Conservation (phyloP, 2,113 vertebrate species). For the Stercorarius parasiticus region DNA sequence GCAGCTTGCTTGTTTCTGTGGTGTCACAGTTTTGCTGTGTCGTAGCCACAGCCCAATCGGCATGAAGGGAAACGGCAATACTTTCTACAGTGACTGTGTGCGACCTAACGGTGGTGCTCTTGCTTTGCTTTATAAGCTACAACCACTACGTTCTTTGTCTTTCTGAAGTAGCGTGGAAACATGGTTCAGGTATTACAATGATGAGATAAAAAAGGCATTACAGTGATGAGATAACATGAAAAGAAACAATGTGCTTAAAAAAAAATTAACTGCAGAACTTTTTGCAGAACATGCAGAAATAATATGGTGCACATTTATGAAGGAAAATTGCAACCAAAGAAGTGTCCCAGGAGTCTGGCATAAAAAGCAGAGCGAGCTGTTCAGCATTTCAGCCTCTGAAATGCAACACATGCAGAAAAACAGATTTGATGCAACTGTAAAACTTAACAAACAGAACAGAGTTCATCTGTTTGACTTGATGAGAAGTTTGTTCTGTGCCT, state of each 20-base stretch:
- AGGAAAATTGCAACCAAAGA: neutral
- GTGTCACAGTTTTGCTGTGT: neutral
- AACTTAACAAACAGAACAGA: neutral
- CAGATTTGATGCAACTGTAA: neutral
- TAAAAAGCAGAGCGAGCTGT: neutral
- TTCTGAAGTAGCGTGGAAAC: neutral
- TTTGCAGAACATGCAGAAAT: neutral
- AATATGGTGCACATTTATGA: neutral
- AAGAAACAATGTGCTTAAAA: neutral
- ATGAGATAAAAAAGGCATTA: neutral
- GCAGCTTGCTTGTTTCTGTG: neutral
- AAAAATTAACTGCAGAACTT: neutral
- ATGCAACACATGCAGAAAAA: neutral
- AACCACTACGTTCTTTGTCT: neutral
- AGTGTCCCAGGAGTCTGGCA: neutral
- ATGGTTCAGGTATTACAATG: neutral
- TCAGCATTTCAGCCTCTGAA: neutral
- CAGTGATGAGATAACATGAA: neutral
- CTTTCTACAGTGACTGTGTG: neutral
- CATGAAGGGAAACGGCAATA: neutral
- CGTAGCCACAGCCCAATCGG: neutral
- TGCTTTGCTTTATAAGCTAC: neutral
- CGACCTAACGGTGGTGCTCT: constrained; percentile 38
- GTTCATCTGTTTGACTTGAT: neutral
- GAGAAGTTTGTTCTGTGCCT: neutral